These are phyloP conservation scores for Dicerorhinus sumatrensis DNA, from an alignment of 2,113 vertebrate species.

Conservation along the genomic window DNA sequence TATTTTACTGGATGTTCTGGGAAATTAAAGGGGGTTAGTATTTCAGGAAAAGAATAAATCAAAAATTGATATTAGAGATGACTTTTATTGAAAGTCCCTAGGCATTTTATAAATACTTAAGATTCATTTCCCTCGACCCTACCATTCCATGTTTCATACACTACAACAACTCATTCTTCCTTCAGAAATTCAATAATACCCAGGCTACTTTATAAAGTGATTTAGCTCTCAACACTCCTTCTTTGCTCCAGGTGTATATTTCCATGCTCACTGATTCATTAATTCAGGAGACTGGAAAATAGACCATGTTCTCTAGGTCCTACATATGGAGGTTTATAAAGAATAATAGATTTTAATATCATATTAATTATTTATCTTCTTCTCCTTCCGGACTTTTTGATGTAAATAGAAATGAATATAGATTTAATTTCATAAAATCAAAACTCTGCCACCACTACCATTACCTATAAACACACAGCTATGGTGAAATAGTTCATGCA, in stretches of 20 bases:
- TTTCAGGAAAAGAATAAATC: background rate
- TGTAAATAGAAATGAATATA: background rate
- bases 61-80: constrained; percentile 38
- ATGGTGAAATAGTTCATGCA: background rate
- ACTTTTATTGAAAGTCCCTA: background rate
- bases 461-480: background rate
- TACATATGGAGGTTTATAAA: background rate
- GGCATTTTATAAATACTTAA: constrained; percentile 30
- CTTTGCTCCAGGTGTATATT: background rate
- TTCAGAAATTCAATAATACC: background rate
- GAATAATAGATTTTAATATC: background rate
- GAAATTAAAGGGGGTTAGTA: background rate
- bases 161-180: background rate
- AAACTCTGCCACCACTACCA: background rate
- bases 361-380: background rate
- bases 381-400: background rate
- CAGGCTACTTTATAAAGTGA: background rate
- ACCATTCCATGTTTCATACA: background rate
- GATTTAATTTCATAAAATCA: constrained; percentile 18
- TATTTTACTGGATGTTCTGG: background rate
- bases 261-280: background rate
- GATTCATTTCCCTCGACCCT: background rate
- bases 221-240: background rate
- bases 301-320: background rate
- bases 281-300: background rate